phyloP scores from a whole-genome alignment of 2,113 vertebrate species.

The Heterocephalus glaber region DNA sequence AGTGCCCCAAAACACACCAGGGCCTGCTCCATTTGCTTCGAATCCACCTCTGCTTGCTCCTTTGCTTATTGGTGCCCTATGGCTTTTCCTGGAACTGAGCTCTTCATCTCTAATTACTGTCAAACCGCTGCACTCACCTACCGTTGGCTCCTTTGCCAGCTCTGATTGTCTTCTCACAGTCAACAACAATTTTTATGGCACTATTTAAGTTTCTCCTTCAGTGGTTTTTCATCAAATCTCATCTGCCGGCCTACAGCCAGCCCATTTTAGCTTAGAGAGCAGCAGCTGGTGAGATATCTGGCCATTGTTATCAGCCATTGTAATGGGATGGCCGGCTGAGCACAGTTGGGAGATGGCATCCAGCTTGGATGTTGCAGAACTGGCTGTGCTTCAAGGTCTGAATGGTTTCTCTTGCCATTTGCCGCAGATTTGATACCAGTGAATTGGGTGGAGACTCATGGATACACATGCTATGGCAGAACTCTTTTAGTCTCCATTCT shows the following conservation, averaged over 20 bases:
- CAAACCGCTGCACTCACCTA: slow-evolving; percentile 11
- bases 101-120: slow-evolving; percentile 39
- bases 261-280: background rate
- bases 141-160: background rate
- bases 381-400: slow-evolving; percentile 49
- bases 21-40: background rate
- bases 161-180: background rate
- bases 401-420: slow-evolving; percentile 61
- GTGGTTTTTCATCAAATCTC: slow-evolving; percentile 49
- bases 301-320: slow-evolving; percentile 62
- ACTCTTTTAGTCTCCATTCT: background rate
- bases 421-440: slow-evolving; percentile 26
- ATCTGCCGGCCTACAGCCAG: background rate
- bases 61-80: background rate
- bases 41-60: background rate
- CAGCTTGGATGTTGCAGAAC: slow-evolving; percentile 8
- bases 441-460: background rate
- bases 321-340: slow-evolving; percentile 55
- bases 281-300: slow-evolving; percentile 48
- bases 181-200: background rate
- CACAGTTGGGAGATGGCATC: slow-evolving; percentile 4
- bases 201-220: slow-evolving; percentile 46
- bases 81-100: background rate
- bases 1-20: background rate
- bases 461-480: background rate